phyloP scores from a whole-genome alignment of 2,113 vertebrate species.

The Grammomys dolichurus region DNA sequence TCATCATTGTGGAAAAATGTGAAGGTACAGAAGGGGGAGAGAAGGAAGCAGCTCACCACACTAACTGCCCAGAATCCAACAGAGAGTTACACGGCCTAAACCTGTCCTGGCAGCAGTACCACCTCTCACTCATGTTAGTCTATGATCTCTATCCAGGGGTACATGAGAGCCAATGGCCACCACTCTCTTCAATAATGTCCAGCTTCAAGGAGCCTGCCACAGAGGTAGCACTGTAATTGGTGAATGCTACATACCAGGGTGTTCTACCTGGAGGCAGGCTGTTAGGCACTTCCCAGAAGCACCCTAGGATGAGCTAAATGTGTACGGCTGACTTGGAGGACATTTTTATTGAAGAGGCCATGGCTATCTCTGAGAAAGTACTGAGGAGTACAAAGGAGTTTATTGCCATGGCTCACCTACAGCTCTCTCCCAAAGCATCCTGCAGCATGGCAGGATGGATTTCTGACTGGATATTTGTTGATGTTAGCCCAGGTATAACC shows the following conservation, averaged over 20 bases:
- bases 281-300: background rate
- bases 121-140: fast-evolving
- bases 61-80: too few species aligned
- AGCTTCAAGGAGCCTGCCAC: background rate
- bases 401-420: background rate
- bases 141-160: background rate
- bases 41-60: background rate
- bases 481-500: background rate
- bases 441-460: background rate
- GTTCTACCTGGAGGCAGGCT: background rate
- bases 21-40: background rate
- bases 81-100: background rate
- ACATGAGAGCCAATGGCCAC: background rate
- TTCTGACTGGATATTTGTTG: background rate
- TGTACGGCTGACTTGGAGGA: background rate
- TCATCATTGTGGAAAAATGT: background rate
- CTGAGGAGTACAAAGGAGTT: background rate
- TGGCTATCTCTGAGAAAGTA: background rate
- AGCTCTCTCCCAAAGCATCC: fast-evolving
- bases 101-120: fast-evolving
- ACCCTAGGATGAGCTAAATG: background rate
- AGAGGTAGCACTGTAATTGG: too few species aligned
- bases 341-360: background rate
- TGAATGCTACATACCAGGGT: background rate
- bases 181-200: background rate